A percentile compares a stretch with the other conserved stretches of the same genome.
These are phyloP conservation scores for Choloepus didactylus DNA, from an alignment of 2,797 vertebrate genomes.

Conservation along the genomic window DNA sequence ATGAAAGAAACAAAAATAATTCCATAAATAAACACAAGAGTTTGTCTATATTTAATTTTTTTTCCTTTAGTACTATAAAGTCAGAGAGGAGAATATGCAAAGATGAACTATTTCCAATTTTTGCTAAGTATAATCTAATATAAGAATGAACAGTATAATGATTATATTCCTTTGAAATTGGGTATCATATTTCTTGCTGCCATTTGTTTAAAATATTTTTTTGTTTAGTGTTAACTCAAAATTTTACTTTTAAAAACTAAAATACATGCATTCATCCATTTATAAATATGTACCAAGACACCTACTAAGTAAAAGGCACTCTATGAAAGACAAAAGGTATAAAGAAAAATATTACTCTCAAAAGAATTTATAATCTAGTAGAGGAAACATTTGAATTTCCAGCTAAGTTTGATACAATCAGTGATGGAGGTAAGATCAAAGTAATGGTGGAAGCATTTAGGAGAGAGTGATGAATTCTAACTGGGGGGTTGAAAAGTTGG, in stretches of 20 bases:
- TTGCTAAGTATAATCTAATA: conserved; percentile 25
- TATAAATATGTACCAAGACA: background rate
- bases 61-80: background rate
- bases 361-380: conserved; percentile 24
- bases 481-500: conserved; percentile 45
- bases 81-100: background rate
- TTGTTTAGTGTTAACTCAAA: conserved; percentile 32
- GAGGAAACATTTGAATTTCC: background rate
- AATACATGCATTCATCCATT: background rate
- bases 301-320: background rate
- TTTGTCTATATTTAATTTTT: conserved; percentile 32
- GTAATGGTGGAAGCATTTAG: background rate
- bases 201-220: conserved; percentile 44
- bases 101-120: conserved; percentile 40
- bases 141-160: background rate
- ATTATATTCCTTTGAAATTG: conserved; percentile 47
- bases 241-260: conserved; percentile 40
- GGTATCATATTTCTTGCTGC: background rate
- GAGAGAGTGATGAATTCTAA: conserved; percentile 1
- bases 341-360: background rate
- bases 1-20: conserved; percentile 63
- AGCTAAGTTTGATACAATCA: background rate
- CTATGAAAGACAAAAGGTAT: background rate
- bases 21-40: conserved; percentile 65
- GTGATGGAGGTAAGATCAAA: conserved; percentile 55